Base-by-base conservation (phyloP, 1,140 invertebrate species). In the Sogatella furcifera region DNA sequence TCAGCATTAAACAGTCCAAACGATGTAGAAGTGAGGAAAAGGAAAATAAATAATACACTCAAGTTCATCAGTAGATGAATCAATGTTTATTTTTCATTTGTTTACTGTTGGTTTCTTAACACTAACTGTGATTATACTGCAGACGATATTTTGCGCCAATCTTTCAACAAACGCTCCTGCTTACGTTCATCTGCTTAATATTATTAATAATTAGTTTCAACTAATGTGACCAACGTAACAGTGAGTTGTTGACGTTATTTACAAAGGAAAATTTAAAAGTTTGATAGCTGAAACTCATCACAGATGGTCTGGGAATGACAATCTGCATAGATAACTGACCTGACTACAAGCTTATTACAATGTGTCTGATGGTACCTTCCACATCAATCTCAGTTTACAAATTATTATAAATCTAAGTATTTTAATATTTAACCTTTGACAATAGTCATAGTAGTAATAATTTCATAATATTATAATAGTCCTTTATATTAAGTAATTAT, bases 301-400 rank as follows among this genome's bases (percentile, higher is more conserved):
- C 46, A 49, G 21, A 49, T 22, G 21, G 21, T 49, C 46, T 49
- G 46, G 46, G 46, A 49, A 49, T 49, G 46, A 49, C 46, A 49
- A 49, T 49, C 46, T 49, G 15, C 21, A 19, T 9, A 15, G 15
- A 49, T 22, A 22, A 38, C 34, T 38, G 34, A 38, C 34, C 21
- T 49, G 46, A 49, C 46, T 49, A 49, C 46, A 49, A 49, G 46
- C 46, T 49, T 49, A 49, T 49, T 49, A 49, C 46, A 49, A 49
- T 49, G 34, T 38, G 34, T 38, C 34, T 38, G 34, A n/a, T n/a
- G n/a, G n/a, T n/a, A n/a, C n/a, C n/a, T n/a, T n/a, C n/a, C n/a
- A n/a, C n/a, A n/a, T n/a, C n/a, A n/a, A n/a, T n/a, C n/a, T n/a
- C n/a, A n/a, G n/a, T n/a, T n/a, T n/a, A n/a, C n/a, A 10, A 42